A percentile compares a stretch with the other conserved stretches of the same genome.
Evolutionary conservation across 1,140 invertebrate genomes (phyloP).

Genomic region (Drosophila saltans): DNA sequence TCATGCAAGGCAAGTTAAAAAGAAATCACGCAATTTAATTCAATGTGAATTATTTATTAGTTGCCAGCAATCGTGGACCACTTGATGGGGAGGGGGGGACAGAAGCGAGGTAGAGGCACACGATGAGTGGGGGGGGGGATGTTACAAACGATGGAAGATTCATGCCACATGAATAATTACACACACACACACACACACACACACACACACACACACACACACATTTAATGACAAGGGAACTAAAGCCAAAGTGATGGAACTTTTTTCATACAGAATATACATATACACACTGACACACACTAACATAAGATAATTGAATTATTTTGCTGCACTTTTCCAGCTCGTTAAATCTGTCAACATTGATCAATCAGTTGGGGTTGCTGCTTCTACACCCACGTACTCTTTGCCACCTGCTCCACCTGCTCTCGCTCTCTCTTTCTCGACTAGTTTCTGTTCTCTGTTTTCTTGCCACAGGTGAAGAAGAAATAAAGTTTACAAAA

Average conservation of each 20-base stretch:
- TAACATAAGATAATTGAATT: constrained; percentile 68
- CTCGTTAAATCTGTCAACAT: constrained; percentile 82
- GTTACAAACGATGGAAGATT: constrained; percentile 7
- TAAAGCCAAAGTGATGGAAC: constrained; percentile 19
- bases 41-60: constrained; percentile 74
- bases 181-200: constrained; percentile 9
- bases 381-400: background rate
- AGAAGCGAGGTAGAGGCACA: background rate
- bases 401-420: background rate
- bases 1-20: constrained; percentile 52
- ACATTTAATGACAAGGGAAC: constrained; percentile 34
- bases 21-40: constrained; percentile 72
- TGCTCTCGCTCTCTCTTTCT: too few species aligned
- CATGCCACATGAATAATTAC: constrained; percentile 63
- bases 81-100: background rate
- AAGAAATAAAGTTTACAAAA: constrained; percentile 21
- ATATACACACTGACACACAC: constrained; percentile 13
- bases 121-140: constrained; percentile 5
- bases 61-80: constrained; percentile 37
- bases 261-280: constrained; percentile 9
- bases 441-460: background rate
- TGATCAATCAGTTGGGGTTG: constrained; percentile 64
- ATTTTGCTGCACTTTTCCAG: constrained; percentile 80
- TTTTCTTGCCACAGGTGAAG: background rate
- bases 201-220: constrained; percentile 22